These are phyloP conservation scores for Ispidina picta DNA, from an alignment of 2,797 vertebrate genomes.

Conservation along the genomic window DNA sequence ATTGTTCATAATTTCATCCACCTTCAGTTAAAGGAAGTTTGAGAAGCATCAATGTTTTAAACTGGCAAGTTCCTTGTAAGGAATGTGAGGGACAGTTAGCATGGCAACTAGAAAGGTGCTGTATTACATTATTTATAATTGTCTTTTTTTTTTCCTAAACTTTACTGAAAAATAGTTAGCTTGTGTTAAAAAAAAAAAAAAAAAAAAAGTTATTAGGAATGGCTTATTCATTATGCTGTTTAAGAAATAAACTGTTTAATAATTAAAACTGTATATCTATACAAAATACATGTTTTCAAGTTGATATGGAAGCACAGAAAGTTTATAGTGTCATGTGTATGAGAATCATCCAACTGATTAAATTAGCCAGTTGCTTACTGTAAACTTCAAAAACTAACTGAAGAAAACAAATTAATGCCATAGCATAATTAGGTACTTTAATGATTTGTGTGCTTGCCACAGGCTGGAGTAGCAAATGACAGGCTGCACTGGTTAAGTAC, in stretches of 20 bases:
- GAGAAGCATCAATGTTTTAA: neutral
- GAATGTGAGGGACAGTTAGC: neutral
- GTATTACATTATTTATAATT: neutral
- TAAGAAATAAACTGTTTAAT: neutral
- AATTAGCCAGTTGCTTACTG: neutral
- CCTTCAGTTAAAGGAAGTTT: neutral
- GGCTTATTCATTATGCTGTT: neutral
- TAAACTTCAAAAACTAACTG: neutral
- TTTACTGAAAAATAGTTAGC: neutral
- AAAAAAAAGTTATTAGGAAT: neutral
- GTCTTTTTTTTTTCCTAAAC: neutral
- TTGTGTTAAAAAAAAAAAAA: neutral
- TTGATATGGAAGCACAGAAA: neutral
- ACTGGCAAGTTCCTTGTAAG: neutral
- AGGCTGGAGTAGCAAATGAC: neutral
- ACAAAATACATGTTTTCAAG: neutral
- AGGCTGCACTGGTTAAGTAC: neutral
- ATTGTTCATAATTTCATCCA: neutral
- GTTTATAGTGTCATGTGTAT: neutral
- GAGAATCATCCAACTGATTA: neutral
- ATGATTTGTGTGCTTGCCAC: neutral
- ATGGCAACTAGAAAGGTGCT: neutral
- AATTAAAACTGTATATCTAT: neutral
- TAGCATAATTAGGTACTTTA: neutral
- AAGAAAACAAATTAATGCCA: neutral